phyloP scores from a whole-genome alignment of 2,888 invertebrate species.

The Cataglyphis cursor region DNA sequence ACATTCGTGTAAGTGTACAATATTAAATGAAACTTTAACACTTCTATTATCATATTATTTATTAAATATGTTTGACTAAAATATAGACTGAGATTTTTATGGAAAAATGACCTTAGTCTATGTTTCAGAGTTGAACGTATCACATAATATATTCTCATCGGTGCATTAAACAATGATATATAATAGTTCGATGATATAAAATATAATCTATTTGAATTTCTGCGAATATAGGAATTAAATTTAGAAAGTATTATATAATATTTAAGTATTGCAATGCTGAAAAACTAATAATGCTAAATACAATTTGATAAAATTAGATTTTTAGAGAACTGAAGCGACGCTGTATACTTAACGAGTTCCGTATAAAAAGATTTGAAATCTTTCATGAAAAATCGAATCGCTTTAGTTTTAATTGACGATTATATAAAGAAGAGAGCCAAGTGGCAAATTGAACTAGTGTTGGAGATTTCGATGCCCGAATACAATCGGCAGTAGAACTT shows the following conservation, averaged over 20 bases:
- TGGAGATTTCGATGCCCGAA: constrained; percentile 77
- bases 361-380: not conserved
- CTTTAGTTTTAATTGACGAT: not conserved
- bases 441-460: constrained; percentile 28
- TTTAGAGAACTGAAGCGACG: not conserved
- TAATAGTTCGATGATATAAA: constrained; percentile 8
- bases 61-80: too few relatives aligned
- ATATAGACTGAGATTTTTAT: too few relatives aligned
- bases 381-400: not conserved
- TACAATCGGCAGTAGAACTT: constrained; percentile 56
- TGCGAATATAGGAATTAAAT: not conserved
- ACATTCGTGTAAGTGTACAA: not conserved
- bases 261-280: not conserved
- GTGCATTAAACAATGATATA: constrained; percentile 7
- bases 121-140: too few relatives aligned
- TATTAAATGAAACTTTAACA: not conserved
- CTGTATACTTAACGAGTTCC: not conserved
- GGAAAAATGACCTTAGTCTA: too few relatives aligned
- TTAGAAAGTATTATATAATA: not conserved
- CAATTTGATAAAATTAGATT: not conserved
- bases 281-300: not conserved
- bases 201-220: not conserved
- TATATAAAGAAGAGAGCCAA: not conserved
- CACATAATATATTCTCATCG: not conserved
- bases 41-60: not conserved